These are phyloP conservation scores for Agrochola lychnidis DNA, from an alignment of 2,888 invertebrate species.

Conservation along the genomic window DNA sequence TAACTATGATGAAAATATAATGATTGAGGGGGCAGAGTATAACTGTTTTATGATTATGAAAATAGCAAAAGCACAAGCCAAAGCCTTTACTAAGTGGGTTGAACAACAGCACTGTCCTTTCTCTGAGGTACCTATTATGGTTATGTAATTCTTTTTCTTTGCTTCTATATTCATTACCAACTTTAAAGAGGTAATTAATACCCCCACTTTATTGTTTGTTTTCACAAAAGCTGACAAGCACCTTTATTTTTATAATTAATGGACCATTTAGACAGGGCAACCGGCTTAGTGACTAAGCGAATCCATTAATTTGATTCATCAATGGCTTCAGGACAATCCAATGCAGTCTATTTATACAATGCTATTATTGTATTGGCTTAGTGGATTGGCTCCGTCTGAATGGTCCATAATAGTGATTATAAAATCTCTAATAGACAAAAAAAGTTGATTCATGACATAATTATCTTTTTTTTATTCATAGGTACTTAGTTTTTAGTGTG, in stretches of 20 bases:
- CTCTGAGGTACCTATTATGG: slow-evolving; percentile 24
- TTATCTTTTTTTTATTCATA: not conserved
- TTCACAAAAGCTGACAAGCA: not conserved
- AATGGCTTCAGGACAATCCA: too few relatives aligned
- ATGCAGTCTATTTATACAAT: too few relatives aligned
- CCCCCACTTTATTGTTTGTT: not conserved
- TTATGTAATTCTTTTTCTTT: slow-evolving; percentile 8
- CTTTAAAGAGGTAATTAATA: too few relatives aligned
- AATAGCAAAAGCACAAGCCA: slow-evolving; percentile 5
- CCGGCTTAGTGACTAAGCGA: too few relatives aligned
- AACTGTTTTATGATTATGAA: slow-evolving; percentile 43
- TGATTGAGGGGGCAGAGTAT: slow-evolving; percentile 18
- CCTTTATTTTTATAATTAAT: not conserved
- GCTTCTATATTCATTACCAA: too few relatives aligned
- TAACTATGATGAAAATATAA: slow-evolving; percentile 7
- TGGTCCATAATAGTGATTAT: not conserved
- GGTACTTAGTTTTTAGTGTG: not conserved
- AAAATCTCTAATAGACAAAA: not conserved
- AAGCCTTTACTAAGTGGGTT: slow-evolving; percentile 30
- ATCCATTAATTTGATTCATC: too few relatives aligned
- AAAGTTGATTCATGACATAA: not conserved
- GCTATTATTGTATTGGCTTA: too few relatives aligned
- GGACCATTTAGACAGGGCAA: too few relatives aligned
- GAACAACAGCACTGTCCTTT: slow-evolving; percentile 27
- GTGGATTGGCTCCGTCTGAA: too few relatives aligned